Conservation (phyloP, 1,140 invertebrate genomes). For the Zaprionus taronus region DNA sequence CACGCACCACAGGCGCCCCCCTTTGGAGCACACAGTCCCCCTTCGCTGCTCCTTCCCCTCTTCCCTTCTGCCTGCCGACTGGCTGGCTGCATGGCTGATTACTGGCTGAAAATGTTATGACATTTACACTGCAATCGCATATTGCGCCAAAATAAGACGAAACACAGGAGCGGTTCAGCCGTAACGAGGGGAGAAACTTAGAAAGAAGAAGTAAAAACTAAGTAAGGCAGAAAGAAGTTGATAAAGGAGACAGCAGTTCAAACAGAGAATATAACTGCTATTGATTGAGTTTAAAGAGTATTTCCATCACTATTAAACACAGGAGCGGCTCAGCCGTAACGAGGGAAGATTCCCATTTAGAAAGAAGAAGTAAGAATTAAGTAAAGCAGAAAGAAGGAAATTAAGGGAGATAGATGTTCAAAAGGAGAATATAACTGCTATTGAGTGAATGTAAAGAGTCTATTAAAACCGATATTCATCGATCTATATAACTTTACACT, state of each 20-base stretch:
- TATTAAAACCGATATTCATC: too few species aligned
- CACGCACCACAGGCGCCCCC: conserved; percentile 29
- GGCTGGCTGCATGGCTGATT: conserved; percentile 54
- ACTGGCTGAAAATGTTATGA: conserved; percentile 74
- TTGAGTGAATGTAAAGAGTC: too few species aligned
- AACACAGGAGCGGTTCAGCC: conserved; percentile 47
- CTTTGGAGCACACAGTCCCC: neutral
- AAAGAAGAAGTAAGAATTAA: neutral
- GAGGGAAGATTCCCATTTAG: neutral
- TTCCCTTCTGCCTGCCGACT: neutral
- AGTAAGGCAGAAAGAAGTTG: too few species aligned
- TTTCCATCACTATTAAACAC: neutral
- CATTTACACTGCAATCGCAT: conserved; percentile 65
- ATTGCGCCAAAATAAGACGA: conserved; percentile 33
- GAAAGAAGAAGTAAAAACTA: neutral
- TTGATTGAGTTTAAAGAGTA: too few species aligned
- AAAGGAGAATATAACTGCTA: too few species aligned
- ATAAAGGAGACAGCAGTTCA: too few species aligned
- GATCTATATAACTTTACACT: too few species aligned
- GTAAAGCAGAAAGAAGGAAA: too few species aligned
- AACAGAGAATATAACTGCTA: too few species aligned
- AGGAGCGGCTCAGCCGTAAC: conserved; percentile 45
- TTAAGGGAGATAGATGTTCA: too few species aligned
- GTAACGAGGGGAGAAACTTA: neutral
- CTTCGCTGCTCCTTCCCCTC: neutral